Base-by-base conservation (phyloP, 2,888 invertebrate genomes). In the Pemphredon lugubris region DNA sequence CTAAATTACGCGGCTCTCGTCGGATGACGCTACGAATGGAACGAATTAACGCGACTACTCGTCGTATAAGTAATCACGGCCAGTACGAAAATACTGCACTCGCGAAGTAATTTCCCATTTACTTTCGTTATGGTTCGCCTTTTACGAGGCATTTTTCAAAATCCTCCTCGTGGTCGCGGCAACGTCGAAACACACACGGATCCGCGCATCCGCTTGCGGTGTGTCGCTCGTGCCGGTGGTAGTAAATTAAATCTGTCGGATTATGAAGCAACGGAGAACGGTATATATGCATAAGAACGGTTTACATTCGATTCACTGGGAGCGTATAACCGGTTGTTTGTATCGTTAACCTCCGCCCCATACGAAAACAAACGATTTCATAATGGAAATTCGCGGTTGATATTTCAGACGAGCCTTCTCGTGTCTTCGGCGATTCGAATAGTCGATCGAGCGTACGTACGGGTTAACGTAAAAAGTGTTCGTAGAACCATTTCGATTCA, bases 211-310 rank as follows among this genome's bases (percentile, higher is more conserved):
- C n/a, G n/a, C n/a, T n/a, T n/a, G n/a, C n/a, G n/a, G 20, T 32
- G 40, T 6, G 23, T 47, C 23, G 23, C 9, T 7, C 20, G 34
- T 11, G n/a, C 39, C 54, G 50, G 53, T 61, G 50, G 61, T 59
- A 69, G 79, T 69, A 65, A 80, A 80, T 79, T 80, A 80, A 79
- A 80, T 79, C 70, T 65, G 45, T 37, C 50, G 77, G 79, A 79
- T 79, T 80, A 77, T 75, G 72, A 77, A 64, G 50, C 69, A 48
- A 13, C 26, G 40, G 26, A 26, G 60, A 3, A 26, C 6, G 26
- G 77, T 42, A 58, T 63, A 64, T 72, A 66, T 74, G 80, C 74
- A 64, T 74, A 79, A 80, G 74, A 72, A 74, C 59, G 58, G 74
- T 80, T 77, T 80, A 77, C 79, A 77, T 80, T 80, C 74, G 77